Base-by-base conservation (phyloP, 1,140 invertebrate species). In the Heliothis virescens region DNA sequence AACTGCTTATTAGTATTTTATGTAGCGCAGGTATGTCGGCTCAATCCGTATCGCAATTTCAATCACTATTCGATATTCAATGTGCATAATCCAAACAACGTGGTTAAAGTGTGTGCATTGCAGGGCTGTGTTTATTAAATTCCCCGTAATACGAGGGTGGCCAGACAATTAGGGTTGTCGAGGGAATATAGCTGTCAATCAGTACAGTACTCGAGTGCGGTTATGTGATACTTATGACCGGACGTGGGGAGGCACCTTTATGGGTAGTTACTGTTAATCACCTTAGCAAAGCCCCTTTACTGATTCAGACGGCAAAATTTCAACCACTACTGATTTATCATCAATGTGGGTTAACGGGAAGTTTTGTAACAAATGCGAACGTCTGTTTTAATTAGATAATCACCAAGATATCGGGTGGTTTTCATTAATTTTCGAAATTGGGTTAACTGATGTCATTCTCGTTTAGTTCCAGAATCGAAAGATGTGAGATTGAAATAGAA, bases 111-210 rank as follows among this genome's bases (percentile, higher is more conserved):
- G 86, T 87, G 81, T 87, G 84, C 85, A 83, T 83, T 88, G 85
- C 80, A 41, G 81, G 79, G 81, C 84, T 79, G 85, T 91, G 91
- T 91, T 91, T 91, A 93, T 92, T 92, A 91, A 93, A 91, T 92
- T 89, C 84, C 83, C 82, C 83, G 82, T 91, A 91, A 90, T 89
- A 88, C 75, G 86, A 86, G 91, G 87, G 85, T 79, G 85, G 84
- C 80, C 86, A 85, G 85, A 87, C 86, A 86, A 90, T 92, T 92
- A 91, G 88, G 91, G 91, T 86, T 89, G 87, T 85, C 85, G 80
- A 87, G 88, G 87, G 87, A 90, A 87, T 88, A 87, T 83, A 84
- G 83, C 87, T 87, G 91, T 92, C 91, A 91, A 90, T 91, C 91
- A 89, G 88, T 83, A 74, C 81, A 78, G 79, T 81, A 84, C 79